A percentile compares a stretch with the other conserved stretches of the same genome.
Evolutionary conservation across 1,140 invertebrate species (phyloP).

Genomic region (Octopus bimaculoides): DNA sequence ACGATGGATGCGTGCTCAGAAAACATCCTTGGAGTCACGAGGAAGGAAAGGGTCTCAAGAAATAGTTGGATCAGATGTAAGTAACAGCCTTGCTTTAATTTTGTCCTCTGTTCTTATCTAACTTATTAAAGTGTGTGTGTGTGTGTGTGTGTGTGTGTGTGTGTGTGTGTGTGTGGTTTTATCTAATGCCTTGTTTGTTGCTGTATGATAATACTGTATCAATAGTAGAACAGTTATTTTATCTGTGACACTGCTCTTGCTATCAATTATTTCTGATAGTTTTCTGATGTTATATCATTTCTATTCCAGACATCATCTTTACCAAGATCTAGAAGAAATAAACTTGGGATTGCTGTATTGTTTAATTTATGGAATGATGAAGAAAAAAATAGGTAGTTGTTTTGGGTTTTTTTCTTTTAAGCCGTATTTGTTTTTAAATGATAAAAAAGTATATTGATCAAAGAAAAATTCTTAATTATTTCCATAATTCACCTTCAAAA

Average conservation of each 20-base stretch:
- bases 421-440: neutral
- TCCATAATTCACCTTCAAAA: neutral
- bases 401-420: constrained; percentile 9
- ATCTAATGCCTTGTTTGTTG: no score
- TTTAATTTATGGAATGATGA: constrained; percentile 46
- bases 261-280: no score
- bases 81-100: neutral
- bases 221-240: no score
- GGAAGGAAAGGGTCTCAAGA: constrained; percentile 35
- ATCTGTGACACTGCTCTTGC: no score
- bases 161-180: no score
- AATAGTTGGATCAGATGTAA: constrained; percentile 27
- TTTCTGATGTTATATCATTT: neutral
- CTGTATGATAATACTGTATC: no score
- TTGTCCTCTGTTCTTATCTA: no score
- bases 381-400: constrained; percentile 27
- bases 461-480: neutral
- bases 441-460: no score
- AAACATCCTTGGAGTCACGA: constrained; percentile 60
- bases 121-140: no score
- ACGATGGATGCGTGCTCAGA: constrained; percentile 61
- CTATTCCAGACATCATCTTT: constrained; percentile 19
- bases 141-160: no score
- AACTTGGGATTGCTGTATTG: constrained; percentile 62
- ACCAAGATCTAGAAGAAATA: constrained; percentile 42